Evolutionary conservation across 2,797 vertebrate species (phyloP), one percentile per base, ranked within the genome.

Genomic region (Euthynnus affinis): DNA sequence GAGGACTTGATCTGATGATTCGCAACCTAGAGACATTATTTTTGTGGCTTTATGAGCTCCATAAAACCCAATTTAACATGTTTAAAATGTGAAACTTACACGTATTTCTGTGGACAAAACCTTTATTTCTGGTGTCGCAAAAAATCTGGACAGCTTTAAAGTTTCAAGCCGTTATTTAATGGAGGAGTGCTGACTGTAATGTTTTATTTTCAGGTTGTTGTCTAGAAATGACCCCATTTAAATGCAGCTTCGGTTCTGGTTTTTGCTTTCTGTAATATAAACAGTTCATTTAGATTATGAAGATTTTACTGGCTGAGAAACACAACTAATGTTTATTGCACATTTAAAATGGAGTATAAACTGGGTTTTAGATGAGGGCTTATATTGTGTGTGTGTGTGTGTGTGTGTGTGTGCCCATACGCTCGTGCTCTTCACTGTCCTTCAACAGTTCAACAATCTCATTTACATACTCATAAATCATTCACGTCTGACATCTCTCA

Each of bases 401-500:
- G 60, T 65, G 20, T 37, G 13, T 56, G 44, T 53, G 74, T 66
- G 29, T 56, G 44, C 10, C 12, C 48, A 52, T 48, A 51, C 48
- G 62, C 52, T 61, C 44, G 53, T 79, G 76, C 84, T 89, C 87
- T 90, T 85, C 71, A 63, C 82, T 90, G 88, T 91, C 89, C 89
- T 90, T 87, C 88, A 91, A 76, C 84, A 73, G 64, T 71, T 79
- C 84, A 70, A 78, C 85, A 85, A 65, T 88, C 76, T 92, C 42
- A 92, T 94, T 91, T 93, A 75, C 89, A 94, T 93, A 82, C 90
- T 93, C 91, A 95, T 94, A 91, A 93, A 93, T 95, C 91, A 93
- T 94, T 94, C 87, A 93, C 75, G 27, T 86, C 83, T 83, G 77
- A 89, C 88, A 87, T 73, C 69, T 80, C 76, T 71, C 61, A 27